Evolutionary conservation across 2,888 invertebrate genomes (phyloP), one percentile per base, ranked within the genome.

Genomic region (Hemaris fuciformis): DNA sequence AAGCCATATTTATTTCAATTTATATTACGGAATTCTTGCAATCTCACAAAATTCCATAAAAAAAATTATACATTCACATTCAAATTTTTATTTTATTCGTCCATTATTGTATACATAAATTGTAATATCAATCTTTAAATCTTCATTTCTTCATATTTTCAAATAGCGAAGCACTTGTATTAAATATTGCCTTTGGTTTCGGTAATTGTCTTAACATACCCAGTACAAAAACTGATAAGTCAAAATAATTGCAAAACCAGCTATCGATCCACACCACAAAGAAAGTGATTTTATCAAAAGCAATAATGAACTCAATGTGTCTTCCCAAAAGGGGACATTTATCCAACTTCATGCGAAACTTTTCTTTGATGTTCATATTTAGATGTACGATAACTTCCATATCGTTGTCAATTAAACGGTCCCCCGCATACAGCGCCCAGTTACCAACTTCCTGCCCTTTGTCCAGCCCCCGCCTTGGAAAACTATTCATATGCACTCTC

Each of bases 371-470:
- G 48, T 48, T 31, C 53, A 31, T 53, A 53, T 53, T 53, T 53
- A 53, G 53, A 53, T 53, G 27, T 18, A 53, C 53, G 53, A 53
- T 53, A 53, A 53, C 31, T 53, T 31, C 27, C 10, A 58, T 46
- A 57, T 62, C 61, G 38, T 45, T 62, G 45, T 57, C 57, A 62
- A 62, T 61, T 61, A 61, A 57, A 42, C 22, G n/a, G 20, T 31
- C 57, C 61, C 61, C 57, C 53, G 27, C 53, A 53, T 57, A 57
- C 61, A 66, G 65, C 65, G 66, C 59, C 66, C 66, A 66, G 66
- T 69, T 66, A 64, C 64, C 62, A 60, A 62, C 68, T 69, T 72
- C 71, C 72, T 66, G 66, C 59, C 62, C 68, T 66, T 66, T 72
- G 64, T 66, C 68, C 68, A 61, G 63, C 61, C 62, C 65, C 64